phyloP scores from a whole-genome alignment of 1,140 invertebrate genomes.

The Heliconius congener region DNA sequence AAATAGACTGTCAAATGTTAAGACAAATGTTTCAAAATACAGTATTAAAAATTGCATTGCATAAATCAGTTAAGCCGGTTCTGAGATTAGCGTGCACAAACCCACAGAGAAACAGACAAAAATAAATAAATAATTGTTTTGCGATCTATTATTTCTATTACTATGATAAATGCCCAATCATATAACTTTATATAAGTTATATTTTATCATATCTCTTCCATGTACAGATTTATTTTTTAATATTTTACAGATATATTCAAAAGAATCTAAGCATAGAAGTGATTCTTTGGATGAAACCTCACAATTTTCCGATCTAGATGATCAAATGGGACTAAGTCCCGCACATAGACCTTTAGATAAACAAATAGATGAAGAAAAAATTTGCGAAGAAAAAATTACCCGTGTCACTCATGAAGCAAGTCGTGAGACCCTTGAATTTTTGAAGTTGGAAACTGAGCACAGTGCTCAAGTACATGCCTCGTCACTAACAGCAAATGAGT shows the following conservation, averaged over 20 bases:
- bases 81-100: too few species aligned
- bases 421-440: slow-evolving; percentile 65
- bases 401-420: slow-evolving; percentile 30
- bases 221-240: neutral
- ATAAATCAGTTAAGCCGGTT: too few species aligned
- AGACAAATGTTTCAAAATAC: too few species aligned
- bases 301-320: slow-evolving; percentile 81
- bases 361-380: slow-evolving; percentile 36
- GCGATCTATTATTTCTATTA: too few species aligned
- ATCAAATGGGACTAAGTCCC: slow-evolving; percentile 75
- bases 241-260: slow-evolving; percentile 64
- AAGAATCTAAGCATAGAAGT: slow-evolving; percentile 71
- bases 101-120: too few species aligned
- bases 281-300: slow-evolving; percentile 80
- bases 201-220: too few species aligned
- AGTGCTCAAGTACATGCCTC: slow-evolving; percentile 53
- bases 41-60: too few species aligned
- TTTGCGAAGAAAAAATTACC: slow-evolving; percentile 37
- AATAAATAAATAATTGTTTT: too few species aligned
- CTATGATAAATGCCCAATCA: too few species aligned
- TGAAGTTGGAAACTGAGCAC: slow-evolving; percentile 68
- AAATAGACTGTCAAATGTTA: too few species aligned
- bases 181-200: too few species aligned
- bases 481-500: slow-evolving; percentile 36
- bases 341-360: slow-evolving; percentile 61